phyloP scores from a whole-genome alignment of 2,888 invertebrate genomes.

The Apeira syringaria region DNA sequence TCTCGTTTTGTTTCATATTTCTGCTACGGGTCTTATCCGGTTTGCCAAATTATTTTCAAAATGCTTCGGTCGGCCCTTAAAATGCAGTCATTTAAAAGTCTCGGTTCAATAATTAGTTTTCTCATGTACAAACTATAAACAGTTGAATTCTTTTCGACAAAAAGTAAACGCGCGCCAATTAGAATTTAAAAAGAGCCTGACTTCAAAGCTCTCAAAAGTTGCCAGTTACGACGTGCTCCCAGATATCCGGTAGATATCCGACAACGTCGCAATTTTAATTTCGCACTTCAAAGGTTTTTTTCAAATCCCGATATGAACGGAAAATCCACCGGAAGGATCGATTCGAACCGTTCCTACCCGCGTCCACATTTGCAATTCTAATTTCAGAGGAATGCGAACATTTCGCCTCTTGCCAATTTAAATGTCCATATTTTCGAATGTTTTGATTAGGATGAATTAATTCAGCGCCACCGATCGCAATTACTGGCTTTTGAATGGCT shows the following conservation, averaged over 20 bases:
- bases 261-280: conserved; percentile 56
- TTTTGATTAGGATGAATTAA: conserved; percentile 19
- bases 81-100: too few relatives aligned
- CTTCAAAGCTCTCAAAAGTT: not conserved
- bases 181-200: too few relatives aligned
- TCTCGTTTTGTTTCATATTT: too few relatives aligned
- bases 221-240: conserved; percentile 31
- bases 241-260: conserved; percentile 57
- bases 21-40: too few relatives aligned
- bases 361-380: conserved; percentile 37
- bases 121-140: too few relatives aligned
- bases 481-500: conserved; percentile 4
- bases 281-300: conserved; percentile 45
- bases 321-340: conserved; percentile 68
- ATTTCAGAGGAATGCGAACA: conserved; percentile 17
- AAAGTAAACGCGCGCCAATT: too few relatives aligned
- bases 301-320: conserved; percentile 42
- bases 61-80: too few relatives aligned
- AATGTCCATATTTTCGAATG: conserved; percentile 15
- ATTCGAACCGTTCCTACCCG: conserved; percentile 48
- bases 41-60: too few relatives aligned
- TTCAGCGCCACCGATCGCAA: not conserved
- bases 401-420: conserved; percentile 9
- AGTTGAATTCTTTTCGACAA: too few relatives aligned
- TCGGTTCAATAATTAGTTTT: too few relatives aligned